Evolutionary conservation across 2,888 invertebrate species (phyloP), one percentile per base, ranked within the genome.

Genomic region (Athrips mouffetella): DNA sequence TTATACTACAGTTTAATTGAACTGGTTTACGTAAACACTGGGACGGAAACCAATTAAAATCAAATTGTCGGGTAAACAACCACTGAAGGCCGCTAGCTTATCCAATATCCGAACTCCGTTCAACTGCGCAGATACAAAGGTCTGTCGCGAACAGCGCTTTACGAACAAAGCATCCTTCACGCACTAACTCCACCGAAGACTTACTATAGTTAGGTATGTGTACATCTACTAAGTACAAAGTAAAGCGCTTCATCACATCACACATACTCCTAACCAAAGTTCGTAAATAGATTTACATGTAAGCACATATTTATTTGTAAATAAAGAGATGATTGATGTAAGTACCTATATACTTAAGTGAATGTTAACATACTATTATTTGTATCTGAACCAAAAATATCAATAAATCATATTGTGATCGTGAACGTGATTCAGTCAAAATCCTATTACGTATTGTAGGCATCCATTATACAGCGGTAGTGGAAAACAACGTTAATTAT

Each of bases 61-160:
- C 71, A 76, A 79, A 79, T 76, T 72, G 78, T 72, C 76, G 70
- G 62, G 74, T 75, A 81, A 77, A 81, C 78, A 78, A 70, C 69
- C 65, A 55, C 30, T 70, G 70, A 73, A 16, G 42, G 42, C 16
- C 20, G 20, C 3, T 13, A 72, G 76, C 76, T 76, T 73, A 81
- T 77, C 79, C 80, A 80, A 83, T 81, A 85, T 80, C 79, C 79
- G 75, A 82, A 82, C 80, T 76, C 76, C 75, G 76, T 70, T 76
- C 70, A 69, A 35, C 48, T 40, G 40, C 29, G 10, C 73, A 69
- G 66, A 63, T 74, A 83, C 83, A 84, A 84, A 83, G 84, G 78
- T 70, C 71, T 78, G 79, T 76, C 80, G 74, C 59, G 66, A 60
- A 64, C 77, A 76, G 59, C 72, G 72, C 76, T 76, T 76, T 76